Percentiles rank a stretch among this genome's conserved stretches.
Evolutionary conservation across 2,113 vertebrate genomes (phyloP).

Genomic region (Xenopus laevis): DNA sequence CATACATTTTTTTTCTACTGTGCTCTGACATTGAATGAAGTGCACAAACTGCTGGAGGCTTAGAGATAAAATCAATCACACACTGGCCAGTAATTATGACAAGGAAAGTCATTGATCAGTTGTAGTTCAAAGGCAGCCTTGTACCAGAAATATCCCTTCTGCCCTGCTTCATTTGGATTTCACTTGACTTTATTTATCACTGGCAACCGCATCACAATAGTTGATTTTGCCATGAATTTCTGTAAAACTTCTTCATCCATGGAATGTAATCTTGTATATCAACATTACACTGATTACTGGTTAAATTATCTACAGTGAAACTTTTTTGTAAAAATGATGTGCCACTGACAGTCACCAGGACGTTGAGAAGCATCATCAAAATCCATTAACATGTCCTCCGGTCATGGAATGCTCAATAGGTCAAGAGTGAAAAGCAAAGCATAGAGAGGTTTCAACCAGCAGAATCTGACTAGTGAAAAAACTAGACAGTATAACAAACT

Average conservation of each 20-base stretch:
- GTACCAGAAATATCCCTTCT: too few relatives aligned
- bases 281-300: too few relatives aligned
- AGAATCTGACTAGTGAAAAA: not conserved
- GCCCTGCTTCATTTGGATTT: too few relatives aligned
- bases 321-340: not conserved
- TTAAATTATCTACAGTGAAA: too few relatives aligned
- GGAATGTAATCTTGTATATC: too few relatives aligned
- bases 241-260: too few relatives aligned
- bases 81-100: constrained; percentile 8
- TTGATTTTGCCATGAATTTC: too few relatives aligned
- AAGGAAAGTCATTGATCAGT: constrained; percentile 24
- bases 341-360: constrained; percentile 35
- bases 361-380: constrained; percentile 69
- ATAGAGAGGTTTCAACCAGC: constrained; percentile 5
- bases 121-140: not conserved
- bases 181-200: too few relatives aligned
- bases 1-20: not conserved
- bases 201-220: too few relatives aligned
- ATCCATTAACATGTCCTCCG: constrained; percentile 53
- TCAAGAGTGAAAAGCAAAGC: constrained; percentile 1
- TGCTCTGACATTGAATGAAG: constrained; percentile 40
- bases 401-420: constrained; percentile 67
- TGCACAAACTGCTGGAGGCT: constrained; percentile 28
- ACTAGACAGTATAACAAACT: too few relatives aligned
- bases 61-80: constrained; percentile 13